These are phyloP conservation scores for Thalassaphorura encarpata DNA, from an alignment of 1,140 invertebrate species.

Conservation along the genomic window DNA sequence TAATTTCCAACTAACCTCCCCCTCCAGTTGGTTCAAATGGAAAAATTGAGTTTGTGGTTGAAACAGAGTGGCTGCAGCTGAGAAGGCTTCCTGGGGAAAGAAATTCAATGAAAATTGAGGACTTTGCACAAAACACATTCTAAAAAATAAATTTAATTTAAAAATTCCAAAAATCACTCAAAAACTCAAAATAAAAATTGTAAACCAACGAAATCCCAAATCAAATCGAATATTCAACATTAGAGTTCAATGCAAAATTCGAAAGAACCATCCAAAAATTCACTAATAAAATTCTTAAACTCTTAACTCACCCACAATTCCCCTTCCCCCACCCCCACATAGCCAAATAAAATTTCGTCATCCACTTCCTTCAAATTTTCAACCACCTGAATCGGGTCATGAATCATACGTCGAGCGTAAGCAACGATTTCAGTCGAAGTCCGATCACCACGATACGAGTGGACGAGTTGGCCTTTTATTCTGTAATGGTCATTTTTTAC, in stretches of 20 bases:
- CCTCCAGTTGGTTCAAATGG: constrained; percentile 41
- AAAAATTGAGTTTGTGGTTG: constrained; percentile 81
- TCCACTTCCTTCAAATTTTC: constrained; percentile 67
- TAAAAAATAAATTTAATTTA: constrained; percentile 14
- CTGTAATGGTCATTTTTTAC: constrained; percentile 42
- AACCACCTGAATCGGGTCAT: constrained; percentile 63
- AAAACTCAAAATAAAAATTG: background rate
- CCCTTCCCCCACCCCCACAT: constrained; percentile 63
- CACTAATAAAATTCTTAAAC: background rate
- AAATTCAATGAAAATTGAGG: background rate
- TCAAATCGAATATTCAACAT: background rate
- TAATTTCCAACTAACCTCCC: constrained; percentile 16
- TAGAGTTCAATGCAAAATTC: background rate
- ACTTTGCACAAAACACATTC: constrained; percentile 4
- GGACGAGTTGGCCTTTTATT: constrained; percentile 70
- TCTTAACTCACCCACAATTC: constrained; percentile 58
- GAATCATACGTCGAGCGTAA: constrained; percentile 80
- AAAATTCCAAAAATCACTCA: constrained; percentile 14
- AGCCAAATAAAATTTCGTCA: constrained; percentile 74
- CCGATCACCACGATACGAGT: constrained; percentile 79
- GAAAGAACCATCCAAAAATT: background rate
- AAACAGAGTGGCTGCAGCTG: constrained; percentile 59
- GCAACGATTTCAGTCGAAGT: constrained; percentile 83
- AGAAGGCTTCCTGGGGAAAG: constrained; percentile 60
- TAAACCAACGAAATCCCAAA: background rate